Base-by-base conservation (phyloP, 2,888 invertebrate genomes). In the Noctua pronuba region DNA sequence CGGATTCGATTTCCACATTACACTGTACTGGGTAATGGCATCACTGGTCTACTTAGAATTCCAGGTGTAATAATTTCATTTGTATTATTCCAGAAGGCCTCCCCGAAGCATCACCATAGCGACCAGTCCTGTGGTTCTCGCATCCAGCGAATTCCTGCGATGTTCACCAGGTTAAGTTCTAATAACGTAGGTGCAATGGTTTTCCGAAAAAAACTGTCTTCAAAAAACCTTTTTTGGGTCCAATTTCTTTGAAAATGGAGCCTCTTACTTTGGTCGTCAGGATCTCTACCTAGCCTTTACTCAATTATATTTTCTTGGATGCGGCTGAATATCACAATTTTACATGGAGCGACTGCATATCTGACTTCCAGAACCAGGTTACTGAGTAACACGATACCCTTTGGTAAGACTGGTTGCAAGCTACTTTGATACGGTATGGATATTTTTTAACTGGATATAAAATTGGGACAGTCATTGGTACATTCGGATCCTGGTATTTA, bases 401-500 rank as follows among this genome's bases (percentile, higher is more conserved):
- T 31, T 60, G 60, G 31, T 60, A 60, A 31, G 5, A 31, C 60
- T 31, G 28, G 60, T 31, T 38, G 28, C 35, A 46, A 74, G 21
- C 16, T 55, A 44, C 4, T 44, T n/a, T 4, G 2, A 1, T 38
- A 24, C 18, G 31, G 2, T n/a, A 18, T 41, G 21, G 6, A 28
- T 21, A 11, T 21, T 46, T 46, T 38, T 18, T 64, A 31, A 62
- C 41, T 62, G 16, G 0, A 55, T 28, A 77, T 7, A 38, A 28
- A 44, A n/a, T 38, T 21, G 35, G 11, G n/a, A 18, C 28, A 65
- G 13, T 16, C 49, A 35, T 28, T 44, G 28, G 16, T 18, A 35
- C 18, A 52, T 66, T 66, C 21, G 10, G 44, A 38, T 49, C 7
- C 28, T 81, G 79, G 82, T 75, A 79, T 79, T 81, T 81, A 74